A percentile compares a stretch with the other conserved stretches of the same genome.
phyloP scores from a whole-genome alignment of 1,140 invertebrate genomes.

The Agrilus planipennis region DNA sequence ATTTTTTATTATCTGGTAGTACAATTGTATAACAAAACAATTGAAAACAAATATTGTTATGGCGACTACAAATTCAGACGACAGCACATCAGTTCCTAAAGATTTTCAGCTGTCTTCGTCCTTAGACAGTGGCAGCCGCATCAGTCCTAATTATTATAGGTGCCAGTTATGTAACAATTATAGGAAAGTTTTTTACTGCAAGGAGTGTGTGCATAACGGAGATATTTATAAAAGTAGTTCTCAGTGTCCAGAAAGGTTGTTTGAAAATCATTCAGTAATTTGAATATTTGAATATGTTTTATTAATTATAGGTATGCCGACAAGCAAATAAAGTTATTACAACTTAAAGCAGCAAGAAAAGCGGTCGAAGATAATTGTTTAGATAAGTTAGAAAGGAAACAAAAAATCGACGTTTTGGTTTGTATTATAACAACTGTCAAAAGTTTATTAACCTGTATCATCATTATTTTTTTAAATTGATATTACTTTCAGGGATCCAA shows the following conservation, averaged over 20 bases:
- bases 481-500: constrained; percentile 41
- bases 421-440: constrained; percentile 15
- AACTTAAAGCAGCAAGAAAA: constrained; percentile 43
- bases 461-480: constrained; percentile 16
- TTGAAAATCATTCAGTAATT: constrained; percentile 6
- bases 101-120: constrained; percentile 40
- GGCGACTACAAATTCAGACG: constrained; percentile 30
- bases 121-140: constrained; percentile 35
- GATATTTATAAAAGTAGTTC: constrained; percentile 57
- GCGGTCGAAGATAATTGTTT: constrained; percentile 45
- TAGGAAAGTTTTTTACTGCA: constrained; percentile 59
- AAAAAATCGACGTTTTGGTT: constrained; percentile 48
- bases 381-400: constrained; percentile 41
- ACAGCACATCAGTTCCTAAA: constrained; percentile 37
- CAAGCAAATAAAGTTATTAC: constrained; percentile 47
- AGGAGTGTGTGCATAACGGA: constrained; percentile 57
- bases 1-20: no score
- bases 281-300: constrained; percentile 10
- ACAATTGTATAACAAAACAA: no score
- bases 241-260: constrained; percentile 51
- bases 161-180: constrained; percentile 57
- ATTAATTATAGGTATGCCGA: constrained; percentile 44
- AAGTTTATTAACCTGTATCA: constrained; percentile 10
- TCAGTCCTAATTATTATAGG: constrained; percentile 39
- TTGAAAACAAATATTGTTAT: no score